These are phyloP conservation scores for Cephonodes hylas DNA, from an alignment of 2,888 invertebrate species.

Conservation along the genomic window DNA sequence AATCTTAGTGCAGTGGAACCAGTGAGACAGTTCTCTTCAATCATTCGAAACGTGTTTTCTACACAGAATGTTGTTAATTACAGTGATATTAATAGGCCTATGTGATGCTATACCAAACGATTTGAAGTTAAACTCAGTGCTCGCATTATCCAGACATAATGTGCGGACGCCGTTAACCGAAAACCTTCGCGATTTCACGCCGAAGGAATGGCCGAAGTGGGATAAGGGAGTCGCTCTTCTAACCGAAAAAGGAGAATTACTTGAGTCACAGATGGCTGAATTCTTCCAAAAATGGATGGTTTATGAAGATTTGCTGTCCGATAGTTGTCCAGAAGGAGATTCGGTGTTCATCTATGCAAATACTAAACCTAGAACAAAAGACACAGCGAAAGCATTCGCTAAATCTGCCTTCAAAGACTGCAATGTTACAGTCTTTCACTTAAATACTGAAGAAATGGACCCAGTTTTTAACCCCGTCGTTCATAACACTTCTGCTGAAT, in stretches of 20 bases:
- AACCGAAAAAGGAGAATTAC: not conserved
- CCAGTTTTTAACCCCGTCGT: not conserved
- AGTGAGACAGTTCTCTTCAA: no score
- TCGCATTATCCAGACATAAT: not conserved
- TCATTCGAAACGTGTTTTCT: not conserved
- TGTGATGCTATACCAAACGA: not conserved
- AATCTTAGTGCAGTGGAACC: no score
- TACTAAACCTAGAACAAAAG: not conserved
- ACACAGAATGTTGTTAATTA: not conserved
- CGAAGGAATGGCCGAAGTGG: not conserved
- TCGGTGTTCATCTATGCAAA: not conserved
- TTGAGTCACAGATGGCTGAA: not conserved
- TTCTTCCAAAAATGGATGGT: not conserved
- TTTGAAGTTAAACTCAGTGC: not conserved
- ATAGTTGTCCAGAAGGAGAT: not conserved
- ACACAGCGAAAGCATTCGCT: not conserved
- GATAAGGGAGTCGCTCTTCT: not conserved
- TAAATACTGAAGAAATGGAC: not conserved
- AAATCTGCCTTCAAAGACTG: not conserved
- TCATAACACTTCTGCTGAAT: not conserved
- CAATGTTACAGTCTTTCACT: not conserved
- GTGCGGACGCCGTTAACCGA: not conserved
- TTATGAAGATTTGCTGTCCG: not conserved
- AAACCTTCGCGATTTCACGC: not conserved
- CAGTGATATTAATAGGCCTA: conserved; percentile 22